phyloP scores from a whole-genome alignment of 2,888 invertebrate genomes.

The Diogma glabrata region DNA sequence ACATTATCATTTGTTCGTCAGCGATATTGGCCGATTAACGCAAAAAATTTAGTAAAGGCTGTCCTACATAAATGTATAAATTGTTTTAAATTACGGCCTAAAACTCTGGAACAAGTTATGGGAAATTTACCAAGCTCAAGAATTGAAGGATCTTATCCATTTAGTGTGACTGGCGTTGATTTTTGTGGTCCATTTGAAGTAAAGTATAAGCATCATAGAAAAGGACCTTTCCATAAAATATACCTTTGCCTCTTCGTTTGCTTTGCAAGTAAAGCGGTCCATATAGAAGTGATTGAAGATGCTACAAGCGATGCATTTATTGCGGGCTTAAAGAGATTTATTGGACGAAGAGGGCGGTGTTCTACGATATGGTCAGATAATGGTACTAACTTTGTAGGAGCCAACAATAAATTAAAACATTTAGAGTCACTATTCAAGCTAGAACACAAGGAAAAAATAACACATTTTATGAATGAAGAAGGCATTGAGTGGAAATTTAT shows the following conservation, averaged over 20 bases:
- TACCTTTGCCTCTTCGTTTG: conserved; percentile 20
- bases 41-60: not conserved
- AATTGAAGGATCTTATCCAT: not conserved
- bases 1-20: too few species aligned
- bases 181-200: not conserved
- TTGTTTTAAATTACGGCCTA: not conserved
- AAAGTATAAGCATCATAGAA: not conserved
- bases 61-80: conserved; percentile 2
- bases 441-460: not conserved
- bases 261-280: conserved; percentile 11
- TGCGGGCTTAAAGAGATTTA: conserved; percentile 5
- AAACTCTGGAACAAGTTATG: not conserved
- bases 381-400: conserved; percentile 14
- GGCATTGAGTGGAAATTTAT: not conserved
- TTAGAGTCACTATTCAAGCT: not conserved
- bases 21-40: not conserved
- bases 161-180: not conserved
- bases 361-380: conserved; percentile 1
- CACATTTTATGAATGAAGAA: not conserved
- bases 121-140: not conserved
- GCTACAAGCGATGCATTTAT: too few species aligned
- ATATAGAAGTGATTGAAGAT: conserved; percentile 2
- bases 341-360: not conserved
- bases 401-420: not conserved
- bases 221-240: not conserved